Percentiles rank a stretch among this genome's conserved stretches.
Evolutionary conservation across 2,888 invertebrate genomes (phyloP).

Genomic region (Microctonus brassicae): DNA sequence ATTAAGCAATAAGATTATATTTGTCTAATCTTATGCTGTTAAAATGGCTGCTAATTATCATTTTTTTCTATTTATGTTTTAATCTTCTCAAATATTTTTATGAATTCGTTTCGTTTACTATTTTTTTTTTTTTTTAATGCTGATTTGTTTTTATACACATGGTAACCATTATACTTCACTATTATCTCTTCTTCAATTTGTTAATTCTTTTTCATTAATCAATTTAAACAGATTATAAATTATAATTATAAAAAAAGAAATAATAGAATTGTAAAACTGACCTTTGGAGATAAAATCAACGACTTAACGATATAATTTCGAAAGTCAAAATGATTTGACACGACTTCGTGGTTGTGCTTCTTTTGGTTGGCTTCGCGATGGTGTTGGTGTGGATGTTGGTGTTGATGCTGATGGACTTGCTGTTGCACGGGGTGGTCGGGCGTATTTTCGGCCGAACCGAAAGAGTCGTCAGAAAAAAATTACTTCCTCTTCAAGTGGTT

Average conservation of each 20-base stretch:
- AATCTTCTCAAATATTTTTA: slow-evolving; percentile 10
- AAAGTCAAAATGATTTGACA: slow-evolving; percentile 67
- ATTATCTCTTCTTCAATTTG: not conserved
- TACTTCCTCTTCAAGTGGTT: slow-evolving; percentile 75
- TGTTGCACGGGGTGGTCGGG: slow-evolving; percentile 57
- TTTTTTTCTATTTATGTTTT: not conserved
- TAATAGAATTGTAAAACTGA: not conserved
- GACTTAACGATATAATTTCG: slow-evolving; percentile 48
- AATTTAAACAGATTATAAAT: not conserved
- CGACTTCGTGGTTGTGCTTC: slow-evolving; percentile 62
- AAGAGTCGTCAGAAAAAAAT: slow-evolving; percentile 79
- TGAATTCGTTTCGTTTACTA: slow-evolving; percentile 1
- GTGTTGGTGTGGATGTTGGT: slow-evolving; percentile 56
- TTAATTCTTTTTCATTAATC: not conserved
- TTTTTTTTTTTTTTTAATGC: not conserved
- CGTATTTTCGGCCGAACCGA: slow-evolving; percentile 66
- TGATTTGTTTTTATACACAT: not conserved
- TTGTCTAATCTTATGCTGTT: not conserved
- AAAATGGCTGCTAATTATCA: slow-evolving; percentile 17
- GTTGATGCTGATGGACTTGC: slow-evolving; percentile 48
- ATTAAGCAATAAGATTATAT: slow-evolving; percentile 35
- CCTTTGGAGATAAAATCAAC: slow-evolving; percentile 7
- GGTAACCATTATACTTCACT: not conserved
- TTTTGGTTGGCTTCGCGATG: slow-evolving; percentile 59
- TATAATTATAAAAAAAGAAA: not conserved